Percentiles rank a stretch among this genome's conserved stretches.
These are phyloP conservation scores for Bungarus multicinctus DNA, from an alignment of 2,113 vertebrate genomes.

Conservation along the genomic window DNA sequence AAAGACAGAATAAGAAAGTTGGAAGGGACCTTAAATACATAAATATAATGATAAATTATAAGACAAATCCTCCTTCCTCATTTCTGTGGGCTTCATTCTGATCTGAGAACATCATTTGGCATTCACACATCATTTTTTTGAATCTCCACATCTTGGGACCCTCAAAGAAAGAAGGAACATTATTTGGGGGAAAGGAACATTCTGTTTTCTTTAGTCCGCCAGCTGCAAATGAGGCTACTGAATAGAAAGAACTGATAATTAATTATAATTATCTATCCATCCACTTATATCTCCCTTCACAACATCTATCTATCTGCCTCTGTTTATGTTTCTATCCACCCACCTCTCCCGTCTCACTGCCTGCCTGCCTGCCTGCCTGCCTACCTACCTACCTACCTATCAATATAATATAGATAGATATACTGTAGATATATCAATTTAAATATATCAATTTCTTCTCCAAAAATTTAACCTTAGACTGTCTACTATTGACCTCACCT, in stretches of 20 bases:
- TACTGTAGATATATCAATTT: too few relatives aligned
- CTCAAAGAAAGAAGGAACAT: background rate
- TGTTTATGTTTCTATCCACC: too few relatives aligned
- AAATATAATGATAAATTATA: background rate
- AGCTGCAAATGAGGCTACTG: background rate
- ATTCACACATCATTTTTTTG: background rate
- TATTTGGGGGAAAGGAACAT: background rate
- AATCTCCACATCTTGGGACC: background rate
- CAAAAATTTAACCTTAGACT: too few relatives aligned
- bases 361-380: accelerated
- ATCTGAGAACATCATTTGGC: background rate
- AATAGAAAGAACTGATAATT: background rate
- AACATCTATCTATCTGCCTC: too few relatives aligned
- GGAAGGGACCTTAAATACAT: background rate
- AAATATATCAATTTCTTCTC: too few relatives aligned
- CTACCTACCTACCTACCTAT: too few relatives aligned
- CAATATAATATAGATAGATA: too few relatives aligned
- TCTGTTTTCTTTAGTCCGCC: background rate
- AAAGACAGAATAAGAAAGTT: too few relatives aligned
- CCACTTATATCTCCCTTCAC: background rate
- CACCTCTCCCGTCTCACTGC: too few relatives aligned
- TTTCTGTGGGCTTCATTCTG: background rate
- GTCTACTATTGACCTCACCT: too few relatives aligned
- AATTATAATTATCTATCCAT: background rate
- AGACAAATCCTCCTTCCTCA: background rate